Base-by-base conservation (phyloP, 1,140 invertebrate genomes). In the Bombus consobrinus region DNA sequence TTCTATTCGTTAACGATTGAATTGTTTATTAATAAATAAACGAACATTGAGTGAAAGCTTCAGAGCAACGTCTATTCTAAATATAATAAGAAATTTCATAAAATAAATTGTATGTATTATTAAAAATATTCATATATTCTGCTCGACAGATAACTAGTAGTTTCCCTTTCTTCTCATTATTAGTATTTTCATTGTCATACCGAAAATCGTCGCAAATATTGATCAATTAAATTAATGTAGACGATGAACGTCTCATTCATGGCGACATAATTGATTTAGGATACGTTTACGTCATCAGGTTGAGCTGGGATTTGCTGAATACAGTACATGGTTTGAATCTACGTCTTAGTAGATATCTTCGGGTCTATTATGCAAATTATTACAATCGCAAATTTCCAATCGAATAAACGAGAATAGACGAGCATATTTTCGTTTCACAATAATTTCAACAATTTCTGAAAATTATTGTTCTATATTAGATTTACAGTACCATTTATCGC, bases 191-290 rank as follows among this genome's bases (percentile, higher is more conserved):
- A 71, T 71, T 71, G 18, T 25, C 10, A 71, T 9, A 6, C 15
- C 15, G 25, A 13, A 32, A n/a, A 43, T n/a, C n/a, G n/a, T 10
- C 8, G 8, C 18, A 73, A 41, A 18, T 41, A 6, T 73, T 73
- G 18, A 41, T 32, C 28, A 0, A 32, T 8, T 73, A 41, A 41
- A n/a, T 73, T n/a, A 28, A n/a, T 10, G 12, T 32, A 41, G 2
- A 18, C 2, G 39, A 43, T 43, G 15, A n/a, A 32, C 28, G 3
- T 39, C 71, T 73, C n/a, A n/a, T 39, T 43, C 71, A 10, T 10
- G 39, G 28, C 22, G 39, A 43, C 28, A 22, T 73, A 73, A 73
- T 73, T 41, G 71, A 73, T 73, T n/a, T 18, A 73, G 71, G 71
- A 43, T 73, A n/a, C 28, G 25, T 73, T 41, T 43, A 28, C 37